Conservation (phyloP, 2,797 vertebrate genomes). For the Lindbergichthys nudifrons region DNA sequence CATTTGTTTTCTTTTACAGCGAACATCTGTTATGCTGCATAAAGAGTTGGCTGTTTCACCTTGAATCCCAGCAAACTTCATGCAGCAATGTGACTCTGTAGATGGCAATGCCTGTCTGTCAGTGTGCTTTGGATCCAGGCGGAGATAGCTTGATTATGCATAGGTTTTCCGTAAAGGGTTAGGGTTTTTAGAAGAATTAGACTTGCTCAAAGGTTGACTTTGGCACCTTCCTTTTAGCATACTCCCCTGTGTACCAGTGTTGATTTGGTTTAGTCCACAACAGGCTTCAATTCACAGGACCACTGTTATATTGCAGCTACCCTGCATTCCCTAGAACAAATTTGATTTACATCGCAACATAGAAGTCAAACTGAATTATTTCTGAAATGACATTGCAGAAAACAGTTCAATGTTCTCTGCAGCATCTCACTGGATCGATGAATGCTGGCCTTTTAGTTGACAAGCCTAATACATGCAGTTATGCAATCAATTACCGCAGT, state of each 20-base stretch:
- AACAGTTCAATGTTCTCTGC: conserved; percentile 27
- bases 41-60: conserved; percentile 18
- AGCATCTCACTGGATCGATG: conserved; percentile 47
- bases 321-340: background rate
- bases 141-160: background rate
- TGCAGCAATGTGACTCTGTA: background rate
- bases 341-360: conserved; percentile 24
- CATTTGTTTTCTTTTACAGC: conserved; percentile 7
- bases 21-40: conserved; percentile 27
- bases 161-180: background rate
- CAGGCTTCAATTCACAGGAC: too few relatives aligned
- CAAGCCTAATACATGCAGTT: conserved; percentile 47
- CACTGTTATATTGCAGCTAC: background rate
- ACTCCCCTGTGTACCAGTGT: too few relatives aligned
- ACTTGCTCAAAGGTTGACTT: background rate
- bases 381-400: conserved; percentile 32
- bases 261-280: too few relatives aligned
- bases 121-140: background rate
- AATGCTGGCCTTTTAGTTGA: conserved; percentile 56
- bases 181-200: background rate
- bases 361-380: conserved; percentile 45
- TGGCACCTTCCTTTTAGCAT: too few relatives aligned
- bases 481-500: conserved; percentile 55
- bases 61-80: conserved; percentile 3
- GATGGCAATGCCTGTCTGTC: background rate